These are phyloP conservation scores for Ephestia elutella DNA, from an alignment of 1,140 invertebrate species.

Conservation along the genomic window DNA sequence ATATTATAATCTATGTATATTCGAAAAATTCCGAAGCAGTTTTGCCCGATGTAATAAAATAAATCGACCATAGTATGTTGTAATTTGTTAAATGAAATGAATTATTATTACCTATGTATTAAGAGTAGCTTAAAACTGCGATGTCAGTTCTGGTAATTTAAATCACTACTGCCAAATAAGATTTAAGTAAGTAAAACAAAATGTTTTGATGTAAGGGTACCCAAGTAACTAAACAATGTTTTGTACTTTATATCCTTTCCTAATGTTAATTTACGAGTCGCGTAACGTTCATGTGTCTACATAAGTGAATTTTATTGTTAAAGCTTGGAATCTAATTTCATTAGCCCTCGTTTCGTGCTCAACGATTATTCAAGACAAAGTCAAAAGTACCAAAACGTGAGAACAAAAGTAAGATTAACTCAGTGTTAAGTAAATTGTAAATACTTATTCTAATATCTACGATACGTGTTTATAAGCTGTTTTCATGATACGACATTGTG, in stretches of 20 bases:
- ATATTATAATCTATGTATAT: conserved; percentile 45
- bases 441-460: conserved; percentile 53
- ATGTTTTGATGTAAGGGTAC: conserved; percentile 64
- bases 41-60: conserved; percentile 41
- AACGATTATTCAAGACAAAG: conserved; percentile 9
- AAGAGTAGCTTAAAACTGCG: conserved; percentile 53
- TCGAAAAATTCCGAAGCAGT: conserved; percentile 41
- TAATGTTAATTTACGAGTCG: conserved; percentile 22
- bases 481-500: conserved; percentile 51
- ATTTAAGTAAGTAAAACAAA: conserved; percentile 59
- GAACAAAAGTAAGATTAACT: conserved; percentile 29
- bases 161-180: conserved; percentile 62
- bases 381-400: conserved; percentile 42
- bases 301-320: conserved; percentile 32
- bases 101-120: conserved; percentile 45
- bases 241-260: conserved; percentile 57
- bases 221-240: conserved; percentile 43
- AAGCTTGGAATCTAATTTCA: conserved; percentile 23
- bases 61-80: conserved; percentile 52
- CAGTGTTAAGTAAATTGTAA: conserved; percentile 58
- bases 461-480: conserved; percentile 61
- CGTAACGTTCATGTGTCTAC: conserved; percentile 25
- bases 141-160: conserved; percentile 44
- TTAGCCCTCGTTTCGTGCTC: conserved; percentile 8
- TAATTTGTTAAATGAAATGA: conserved; percentile 53